Evolutionary conservation across 2,888 invertebrate genomes (phyloP), one percentile per base, ranked within the genome.

Genomic region (Celastrina argiolus): DNA sequence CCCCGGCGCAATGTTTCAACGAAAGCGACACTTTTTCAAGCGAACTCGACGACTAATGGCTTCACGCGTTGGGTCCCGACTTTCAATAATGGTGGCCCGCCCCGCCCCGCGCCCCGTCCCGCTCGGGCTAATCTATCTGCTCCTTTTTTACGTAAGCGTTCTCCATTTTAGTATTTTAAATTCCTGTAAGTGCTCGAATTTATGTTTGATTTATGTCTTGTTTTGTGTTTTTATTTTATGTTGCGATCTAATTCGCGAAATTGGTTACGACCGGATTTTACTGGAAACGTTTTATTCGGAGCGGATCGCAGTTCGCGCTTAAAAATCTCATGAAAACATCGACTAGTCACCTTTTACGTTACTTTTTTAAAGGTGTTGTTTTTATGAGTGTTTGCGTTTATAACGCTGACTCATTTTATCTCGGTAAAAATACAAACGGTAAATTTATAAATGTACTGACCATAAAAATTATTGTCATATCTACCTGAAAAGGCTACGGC

Each of bases 11-110:
- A 88, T 88, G 88, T 88, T 88, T 88, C 87, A 88, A 79, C 74
- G 79, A 77, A 77, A 79, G 80, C 85, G 88, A 88, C 87, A 87
- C 81, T 89, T 88, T 88, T 88, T 87, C 86, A 85, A 83, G 78
- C 81, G 79, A 78, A 75, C 68, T 76, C 75, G 77, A 82, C 80
- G 80, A 87, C 86, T 88, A 89, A 90, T 89, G 84, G 86, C 79
- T 81, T 81, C 84, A 83, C 85, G 84, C 85, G 85, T 81, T 84
- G 80, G 77, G 83, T 84, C 79, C 82, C 81, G 82, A 85, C 83
- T 85, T 85, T 83, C 86, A 88, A 89, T 88, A 88, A 88, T 81
- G 83, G 76, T 77, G 76, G 73, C 71, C 78, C 79, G 76, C 72
- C 74, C 73, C 18, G 7, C 22, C 36, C 61, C 7, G 4, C 36